Base-by-base conservation (phyloP, 1,140 invertebrate genomes). In the Lordiphosa collinella region DNA sequence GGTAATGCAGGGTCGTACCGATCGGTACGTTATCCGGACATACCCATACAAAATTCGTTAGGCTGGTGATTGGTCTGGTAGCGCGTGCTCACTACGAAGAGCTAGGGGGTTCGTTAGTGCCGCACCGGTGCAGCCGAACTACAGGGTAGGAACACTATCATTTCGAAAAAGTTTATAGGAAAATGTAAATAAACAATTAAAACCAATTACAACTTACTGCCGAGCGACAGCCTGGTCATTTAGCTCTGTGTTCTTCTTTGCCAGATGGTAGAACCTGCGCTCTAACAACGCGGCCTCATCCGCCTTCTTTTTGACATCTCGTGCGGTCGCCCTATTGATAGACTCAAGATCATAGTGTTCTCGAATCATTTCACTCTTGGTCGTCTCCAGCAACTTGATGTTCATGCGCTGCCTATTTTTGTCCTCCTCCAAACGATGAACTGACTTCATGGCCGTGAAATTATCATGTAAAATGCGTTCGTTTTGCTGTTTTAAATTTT, bases 211-310 rank as follows among this genome's bases (percentile, higher is more conserved):
- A 10, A 55, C 64, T 41, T 22, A 79, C 74, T n/a, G 38, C 3
- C 49, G 1, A 0, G 13, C 0, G 9, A 36, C 0, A 3, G 38
- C 35, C 9, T 65, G 59, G 0, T 63, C 54, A 4, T 10, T 40
- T 0, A 58, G 31, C 0, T 80, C 64, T 0, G 3, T 1, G 1
- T 80, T 69, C 16, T 61, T 79, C 2, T 79, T 80, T 14, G 43
- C 12, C 13, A 79, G 5, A 18, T 48, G 54, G 7, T 34, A 13
- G 37, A 79, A 69, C 4, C 74, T 70, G 11, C 69, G 59, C 13
- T 44, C 57, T 5, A 79, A 13, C 29, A 47, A 1, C 5, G 29
- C 0, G 0, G 51, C 12, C 6, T 59, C n/a, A 4, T 56, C 57
- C 0, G 29, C 16, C 16, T 61, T 61, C 13, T 57, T 79, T n/a